Evolutionary conservation across 2,797 vertebrate species (phyloP).

Genomic region (Peromyscus nudipes): DNA sequence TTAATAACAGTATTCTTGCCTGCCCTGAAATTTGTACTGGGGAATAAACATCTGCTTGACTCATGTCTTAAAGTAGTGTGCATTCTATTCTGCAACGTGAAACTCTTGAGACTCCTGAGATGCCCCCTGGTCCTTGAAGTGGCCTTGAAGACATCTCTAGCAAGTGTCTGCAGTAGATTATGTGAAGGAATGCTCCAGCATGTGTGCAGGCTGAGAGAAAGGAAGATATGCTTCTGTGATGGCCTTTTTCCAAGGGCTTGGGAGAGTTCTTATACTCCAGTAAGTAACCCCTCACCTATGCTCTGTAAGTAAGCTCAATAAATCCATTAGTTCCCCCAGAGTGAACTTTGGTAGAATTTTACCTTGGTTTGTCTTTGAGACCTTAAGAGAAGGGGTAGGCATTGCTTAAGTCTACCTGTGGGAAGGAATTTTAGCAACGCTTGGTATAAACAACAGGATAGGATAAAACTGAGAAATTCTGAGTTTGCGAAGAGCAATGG

Average conservation of each 20-base stretch:
- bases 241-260: not conserved
- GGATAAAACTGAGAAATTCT: not conserved
- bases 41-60: not conserved
- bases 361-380: not conserved
- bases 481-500: not conserved
- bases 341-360: not conserved
- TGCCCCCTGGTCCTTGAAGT: not conserved
- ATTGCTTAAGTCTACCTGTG: not conserved
- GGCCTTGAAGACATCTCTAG: too few relatives aligned
- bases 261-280: too few relatives aligned
- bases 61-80: not conserved
- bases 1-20: not conserved
- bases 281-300: not conserved
- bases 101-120: not conserved
- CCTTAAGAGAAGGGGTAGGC: not conserved
- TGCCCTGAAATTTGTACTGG: not conserved
- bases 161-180: not conserved
- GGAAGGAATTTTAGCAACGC: not conserved
- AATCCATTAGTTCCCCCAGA: not conserved
- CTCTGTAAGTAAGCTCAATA: not conserved
- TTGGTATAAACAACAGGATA: not conserved
- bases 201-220: not conserved
- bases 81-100: not conserved
- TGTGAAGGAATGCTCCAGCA: not conserved
- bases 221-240: not conserved